Evolutionary conservation across 2,888 invertebrate species (phyloP), one percentile per base, ranked within the genome.

Genomic region (Osmoderma eremita): DNA sequence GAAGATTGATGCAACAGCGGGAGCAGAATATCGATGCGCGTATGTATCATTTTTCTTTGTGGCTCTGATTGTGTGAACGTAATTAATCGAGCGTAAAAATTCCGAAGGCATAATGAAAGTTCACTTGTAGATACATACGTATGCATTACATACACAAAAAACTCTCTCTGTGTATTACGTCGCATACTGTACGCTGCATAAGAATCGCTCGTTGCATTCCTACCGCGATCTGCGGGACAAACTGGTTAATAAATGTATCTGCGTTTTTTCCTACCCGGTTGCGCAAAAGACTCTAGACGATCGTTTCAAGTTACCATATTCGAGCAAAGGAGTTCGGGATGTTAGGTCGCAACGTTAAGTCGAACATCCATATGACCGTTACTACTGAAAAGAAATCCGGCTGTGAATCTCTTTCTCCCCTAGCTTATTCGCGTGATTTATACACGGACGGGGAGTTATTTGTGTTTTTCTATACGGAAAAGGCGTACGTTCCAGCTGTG

Each of bases 241-340:
- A 65, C 65, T 56, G 65, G 65, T 65, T 65, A 65, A 65, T 65
- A 65, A 65, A 65, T 65, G 56, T 48, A 65, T 65, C 58, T 24
- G 49, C 30, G 50, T 45, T 56, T 65, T 65, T 65, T 65, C 36
- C 30, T 49, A 5, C 6, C 6, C 65, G 39, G 58, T 65, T 49
- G 65, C 54, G 65, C 48, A 65, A 65, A 65, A 56, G 65, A 56
- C 65, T 63, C 3, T 30, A 24, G 41, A 51, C 41, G 41, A 45
- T 53, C 51, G 51, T 51, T 63, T 51, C 53, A 51, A 53, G 53
- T 53, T 51, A 51, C 63, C 63, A 63, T 63, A 51, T 51, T 63
- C 42, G 51, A 51, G 45, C 36, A 38, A n/a, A 38, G 36, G 15
- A 36, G 36, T 38, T 51, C 24, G 36, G 38, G 38, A 38, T 18